Conservation (phyloP, 2,113 vertebrate genomes). For the Gadus chalcogrammus region DNA sequence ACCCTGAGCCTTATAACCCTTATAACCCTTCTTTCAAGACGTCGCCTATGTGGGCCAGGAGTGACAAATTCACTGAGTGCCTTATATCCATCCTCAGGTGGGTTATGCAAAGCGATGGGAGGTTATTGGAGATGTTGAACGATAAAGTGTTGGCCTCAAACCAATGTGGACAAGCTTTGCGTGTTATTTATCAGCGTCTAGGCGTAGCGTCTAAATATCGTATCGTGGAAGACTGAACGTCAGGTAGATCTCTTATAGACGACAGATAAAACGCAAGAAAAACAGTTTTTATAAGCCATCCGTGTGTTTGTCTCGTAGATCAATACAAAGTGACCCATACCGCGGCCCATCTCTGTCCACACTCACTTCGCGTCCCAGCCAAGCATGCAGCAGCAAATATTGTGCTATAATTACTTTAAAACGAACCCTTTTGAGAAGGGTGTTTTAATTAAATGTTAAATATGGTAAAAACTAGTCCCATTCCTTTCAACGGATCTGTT, state of each 20-base stretch:
- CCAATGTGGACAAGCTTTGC: neutral
- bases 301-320: conserved; percentile 52
- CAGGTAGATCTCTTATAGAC: conserved; percentile 41
- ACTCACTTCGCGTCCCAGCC: conserved; percentile 23
- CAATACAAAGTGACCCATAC: conserved; percentile 54
- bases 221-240: conserved; percentile 24
- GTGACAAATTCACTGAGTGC: too few relatives aligned
- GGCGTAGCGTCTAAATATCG: neutral
- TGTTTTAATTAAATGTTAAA: conserved; percentile 16
- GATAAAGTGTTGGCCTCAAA: neutral
- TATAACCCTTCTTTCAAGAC: too few relatives aligned
- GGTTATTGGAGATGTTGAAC: neutral
- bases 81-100: neutral
- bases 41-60: too few relatives aligned
- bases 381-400: conserved; percentile 17
- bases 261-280: conserved; percentile 47
- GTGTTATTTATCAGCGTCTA: neutral
- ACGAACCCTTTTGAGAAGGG: neutral
- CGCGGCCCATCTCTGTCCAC: conserved; percentile 37
- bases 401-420: neutral
- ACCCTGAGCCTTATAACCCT: too few relatives aligned
- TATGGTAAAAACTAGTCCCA: conserved; percentile 15
- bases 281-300: conserved; percentile 37
- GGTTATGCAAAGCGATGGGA: neutral
- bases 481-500: conserved; percentile 33